Evolutionary conservation across 2,797 vertebrate genomes (phyloP), one percentile per base, ranked within the genome.

Genomic region (Coendou prehensilis): DNA sequence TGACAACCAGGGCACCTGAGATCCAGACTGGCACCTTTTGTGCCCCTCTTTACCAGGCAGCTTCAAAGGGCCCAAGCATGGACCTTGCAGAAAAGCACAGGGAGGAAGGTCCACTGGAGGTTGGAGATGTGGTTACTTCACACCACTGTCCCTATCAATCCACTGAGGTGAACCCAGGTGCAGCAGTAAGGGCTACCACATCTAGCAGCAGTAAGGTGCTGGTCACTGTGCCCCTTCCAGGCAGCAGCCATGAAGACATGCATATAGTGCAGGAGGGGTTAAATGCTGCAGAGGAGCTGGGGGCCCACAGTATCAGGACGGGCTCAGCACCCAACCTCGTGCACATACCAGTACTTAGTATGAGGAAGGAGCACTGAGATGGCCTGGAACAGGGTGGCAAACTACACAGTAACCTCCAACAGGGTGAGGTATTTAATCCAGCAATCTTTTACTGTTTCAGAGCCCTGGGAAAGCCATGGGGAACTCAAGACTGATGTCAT

Each of bases 71-170:
- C 28, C 13, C 30, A n/a, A 2, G 11, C 1, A 6, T 28, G 45
- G 30, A 37, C 63, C 63, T 9, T 37, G 3, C 9, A n/a, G 82
- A 93, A 75, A 75, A 52, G 26, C 2, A 15, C 37, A 33, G 1
- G 15, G 47, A 52, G 64, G 22, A 81, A 37, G 4, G 6, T 0
- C 3, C 22, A 15, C 30, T 84, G 82, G 20, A 30, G 6, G 9
- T 50, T 37, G n/a, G 45, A 71, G 37, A 2, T 41, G 2, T 17
- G 15, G 22, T 30, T 22, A 33, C 28, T 80, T 73, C 26, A 6
- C 4, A 14, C 0, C 0, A 41, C 33, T 56, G 2, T 45, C 0
- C n/a, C 17, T 50, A 4, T 52, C 3, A 30, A 26, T 26, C 18
- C 37, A 0, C n/a, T 2, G 6, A 9, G 20, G 57, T 56, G 87